phyloP scores from a whole-genome alignment of 2,888 invertebrate genomes.

The Hofmannophila pseudospretella region DNA sequence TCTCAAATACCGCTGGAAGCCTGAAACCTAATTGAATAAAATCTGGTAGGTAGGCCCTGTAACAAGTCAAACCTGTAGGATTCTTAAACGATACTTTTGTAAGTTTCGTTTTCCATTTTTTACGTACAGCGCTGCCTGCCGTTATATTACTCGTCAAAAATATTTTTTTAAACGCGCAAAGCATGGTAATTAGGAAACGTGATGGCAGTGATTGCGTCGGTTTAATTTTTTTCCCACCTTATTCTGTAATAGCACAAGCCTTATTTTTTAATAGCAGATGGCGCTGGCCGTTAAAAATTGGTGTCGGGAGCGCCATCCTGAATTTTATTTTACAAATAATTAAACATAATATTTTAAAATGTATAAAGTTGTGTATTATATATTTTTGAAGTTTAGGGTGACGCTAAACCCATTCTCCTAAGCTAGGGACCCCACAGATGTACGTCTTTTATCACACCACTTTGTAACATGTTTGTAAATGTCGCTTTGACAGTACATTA shows the following conservation, averaged over 20 bases:
- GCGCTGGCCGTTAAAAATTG: constrained; percentile 56
- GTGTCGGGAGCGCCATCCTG: constrained; percentile 68
- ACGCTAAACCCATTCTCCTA: constrained; percentile 45
- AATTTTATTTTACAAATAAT: constrained; percentile 28
- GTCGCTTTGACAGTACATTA: constrained; percentile 26
- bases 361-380: not conserved
- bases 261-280: no score
- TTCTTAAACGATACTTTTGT: constrained; percentile 20
- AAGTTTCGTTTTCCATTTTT: constrained; percentile 19
- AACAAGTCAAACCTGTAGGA: constrained; percentile 29
- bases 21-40: no score
- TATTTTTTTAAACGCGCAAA: constrained; percentile 14
- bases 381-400: constrained; percentile 48
- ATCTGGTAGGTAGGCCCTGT: constrained; percentile 29
- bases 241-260: no score
- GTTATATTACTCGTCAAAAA: constrained; percentile 1
- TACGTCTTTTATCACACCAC: constrained; percentile 33
- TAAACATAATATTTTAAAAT: no score
- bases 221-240: no score
- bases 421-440: constrained; percentile 35
- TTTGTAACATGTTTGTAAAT: constrained; percentile 25
- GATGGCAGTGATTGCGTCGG: constrained; percentile 67
- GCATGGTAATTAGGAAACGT: constrained; percentile 23
- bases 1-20: constrained; percentile 62
- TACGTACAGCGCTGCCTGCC: constrained; percentile 62